Conservation (phyloP, 2,888 invertebrate genomes). For the Oligia latruncula region DNA sequence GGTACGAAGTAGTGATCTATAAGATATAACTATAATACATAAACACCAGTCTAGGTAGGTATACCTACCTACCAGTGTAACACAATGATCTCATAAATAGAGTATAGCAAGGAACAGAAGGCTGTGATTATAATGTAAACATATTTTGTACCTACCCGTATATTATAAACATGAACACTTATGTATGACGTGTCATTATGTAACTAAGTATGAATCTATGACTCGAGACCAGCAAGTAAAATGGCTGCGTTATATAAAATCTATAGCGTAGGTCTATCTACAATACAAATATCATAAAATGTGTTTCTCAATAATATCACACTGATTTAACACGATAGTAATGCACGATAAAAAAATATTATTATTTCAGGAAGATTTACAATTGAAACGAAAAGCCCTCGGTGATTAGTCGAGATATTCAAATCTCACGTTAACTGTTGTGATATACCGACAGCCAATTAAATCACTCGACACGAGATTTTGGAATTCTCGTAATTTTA, state of each 20-base stretch:
- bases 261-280: neutral
- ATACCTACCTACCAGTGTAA: constrained; percentile 38
- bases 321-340: neutral
- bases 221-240: constrained; percentile 6
- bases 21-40: constrained; percentile 41
- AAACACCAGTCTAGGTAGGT: constrained; percentile 35
- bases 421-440: neutral
- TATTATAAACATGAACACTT: constrained; percentile 62
- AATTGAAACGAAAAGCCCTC: neutral
- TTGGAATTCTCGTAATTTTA: no score
- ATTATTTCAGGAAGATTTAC: neutral
- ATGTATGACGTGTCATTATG: constrained; percentile 62
- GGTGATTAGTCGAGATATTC: neutral
- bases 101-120: constrained; percentile 65
- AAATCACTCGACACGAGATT: neutral
- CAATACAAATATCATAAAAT: neutral
- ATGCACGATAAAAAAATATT: neutral
- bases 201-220: constrained; percentile 43
- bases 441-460: neutral
- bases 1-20: neutral
- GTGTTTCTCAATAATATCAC: neutral
- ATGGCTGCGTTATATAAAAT: neutral
- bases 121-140: constrained; percentile 76
- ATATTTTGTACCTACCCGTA: constrained; percentile 63
- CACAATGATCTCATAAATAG: constrained; percentile 76